Base-by-base conservation (phyloP, 2,888 invertebrate species). In the Sarcophaga rosellei region DNA sequence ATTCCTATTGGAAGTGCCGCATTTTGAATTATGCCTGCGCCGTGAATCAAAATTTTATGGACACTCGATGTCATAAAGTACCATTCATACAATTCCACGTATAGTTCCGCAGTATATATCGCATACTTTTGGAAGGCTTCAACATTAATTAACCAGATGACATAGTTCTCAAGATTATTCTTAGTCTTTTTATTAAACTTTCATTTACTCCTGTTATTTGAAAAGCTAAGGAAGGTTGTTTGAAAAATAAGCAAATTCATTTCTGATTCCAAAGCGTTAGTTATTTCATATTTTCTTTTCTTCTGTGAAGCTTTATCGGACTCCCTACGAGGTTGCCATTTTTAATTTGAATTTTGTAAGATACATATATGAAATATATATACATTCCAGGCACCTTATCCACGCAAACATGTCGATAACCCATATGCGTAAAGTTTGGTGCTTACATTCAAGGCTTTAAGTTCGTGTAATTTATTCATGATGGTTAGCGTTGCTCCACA, bases 51-150 rank as follows among this genome's bases (percentile, higher is more conserved):
- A 11, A 47, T 47, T 47, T 47, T 47, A 5, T 47, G 8, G 2
- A 74, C 62, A 74, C 62, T 62, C 21, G 74, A 74, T 74, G 74
- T 35, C 74, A 63, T 47, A 57, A 53, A 75, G 75, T 63, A 75
- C 63, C 63, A 75, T 63, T 44, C 62, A 74, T 74, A 62, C 62
- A 73, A 47, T 59, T 73, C 73, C 44, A 72, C 72, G 53, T 59
- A 72, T 61, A 72, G 61, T 72, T 72, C 25, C n/a, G 57, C 72
- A 53, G 72, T 72, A 61, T 72, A 57, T 23, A 57, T 72, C 53
- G 53, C 53, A 53, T n/a, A n/a, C n/a, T n/a, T n/a, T n/a, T n/a
- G n/a, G n/a, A n/a, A n/a, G n/a, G n/a, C n/a, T n/a, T n/a, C n/a
- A n/a, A n/a, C n/a, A n/a, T n/a, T n/a, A n/a, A n/a, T n/a, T n/a